Percentiles rank a stretch among this genome's conserved stretches.
phyloP scores from a whole-genome alignment of 2,888 invertebrate species.

The Drosophila mimetica region DNA sequence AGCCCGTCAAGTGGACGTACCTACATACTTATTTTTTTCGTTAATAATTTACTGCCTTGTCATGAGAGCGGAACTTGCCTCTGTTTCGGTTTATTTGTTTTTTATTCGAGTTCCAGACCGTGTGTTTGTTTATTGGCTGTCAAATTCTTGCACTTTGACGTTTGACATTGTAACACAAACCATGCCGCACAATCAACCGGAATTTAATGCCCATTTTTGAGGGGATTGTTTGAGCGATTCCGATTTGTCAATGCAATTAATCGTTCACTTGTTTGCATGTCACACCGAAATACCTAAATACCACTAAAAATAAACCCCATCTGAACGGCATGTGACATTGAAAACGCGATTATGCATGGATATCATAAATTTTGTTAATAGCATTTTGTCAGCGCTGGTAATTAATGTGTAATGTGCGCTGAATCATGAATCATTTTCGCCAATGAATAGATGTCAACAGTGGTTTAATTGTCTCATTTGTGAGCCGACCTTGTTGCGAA shows the following conservation, averaged over 20 bases:
- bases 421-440: conserved; percentile 55
- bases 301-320: conserved; percentile 27
- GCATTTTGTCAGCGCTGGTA: conserved; percentile 59
- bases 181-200: conserved; percentile 61
- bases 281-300: conserved; percentile 27
- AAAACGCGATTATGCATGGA: conserved; percentile 53
- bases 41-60: conserved; percentile 64
- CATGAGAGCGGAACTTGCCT: conserved; percentile 64
- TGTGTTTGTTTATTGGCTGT: conserved; percentile 46
- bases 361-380: conserved; percentile 42
- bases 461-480: conserved; percentile 23
- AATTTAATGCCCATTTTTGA: conserved; percentile 58
- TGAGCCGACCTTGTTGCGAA: conserved; percentile 51
- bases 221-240: conserved; percentile 36
- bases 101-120: conserved; percentile 37
- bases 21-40: conserved; percentile 21
- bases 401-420: conserved; percentile 60
- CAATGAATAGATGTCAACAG: conserved; percentile 36
- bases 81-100: conserved; percentile 12
- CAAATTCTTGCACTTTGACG: conserved; percentile 79
- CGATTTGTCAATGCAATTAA: conserved; percentile 64
- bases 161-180: conserved; percentile 57
- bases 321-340: conserved; percentile 68
- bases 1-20: conserved; percentile 50
- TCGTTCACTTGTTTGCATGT: conserved; percentile 71